phyloP scores from a whole-genome alignment of 2,113 vertebrate species.

The Atlantisia rogersi region DNA sequence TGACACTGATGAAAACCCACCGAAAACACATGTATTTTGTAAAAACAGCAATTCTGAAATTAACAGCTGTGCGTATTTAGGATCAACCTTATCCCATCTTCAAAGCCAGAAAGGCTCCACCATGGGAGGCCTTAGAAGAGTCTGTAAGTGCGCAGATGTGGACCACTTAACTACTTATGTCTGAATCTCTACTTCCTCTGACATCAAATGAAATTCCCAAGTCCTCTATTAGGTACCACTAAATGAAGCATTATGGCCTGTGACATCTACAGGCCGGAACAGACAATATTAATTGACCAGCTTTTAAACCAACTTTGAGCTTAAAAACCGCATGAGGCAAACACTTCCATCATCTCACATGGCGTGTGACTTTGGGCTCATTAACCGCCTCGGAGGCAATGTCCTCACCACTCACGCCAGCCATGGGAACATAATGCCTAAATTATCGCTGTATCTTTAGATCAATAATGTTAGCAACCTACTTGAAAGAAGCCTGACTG shows the following conservation, averaged over 20 bases:
- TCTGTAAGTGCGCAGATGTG: fast-evolving
- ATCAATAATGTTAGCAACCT: background rate
- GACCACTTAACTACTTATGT: background rate
- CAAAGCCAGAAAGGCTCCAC: background rate
- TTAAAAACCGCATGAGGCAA: background rate
- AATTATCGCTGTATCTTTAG: background rate
- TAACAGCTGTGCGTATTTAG: background rate
- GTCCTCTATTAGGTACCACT: background rate
- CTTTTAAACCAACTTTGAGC: background rate
- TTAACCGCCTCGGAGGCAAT: fast-evolving
- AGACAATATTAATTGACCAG: background rate
- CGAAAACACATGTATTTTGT: background rate
- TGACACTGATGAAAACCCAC: background rate
- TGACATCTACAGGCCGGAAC: background rate
- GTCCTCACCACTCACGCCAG: background rate
- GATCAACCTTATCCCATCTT: background rate
- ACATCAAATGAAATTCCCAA: background rate
- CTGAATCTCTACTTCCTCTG: background rate
- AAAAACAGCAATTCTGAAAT: background rate
- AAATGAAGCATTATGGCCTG: background rate
- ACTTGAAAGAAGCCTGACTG: background rate
- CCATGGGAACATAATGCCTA: background rate
- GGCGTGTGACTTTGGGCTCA: background rate
- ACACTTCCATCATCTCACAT: background rate
- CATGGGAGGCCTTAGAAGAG: fast-evolving